Evolutionary conservation across 2,797 vertebrate species (phyloP).

Genomic region (Gallinago solitaria): DNA sequence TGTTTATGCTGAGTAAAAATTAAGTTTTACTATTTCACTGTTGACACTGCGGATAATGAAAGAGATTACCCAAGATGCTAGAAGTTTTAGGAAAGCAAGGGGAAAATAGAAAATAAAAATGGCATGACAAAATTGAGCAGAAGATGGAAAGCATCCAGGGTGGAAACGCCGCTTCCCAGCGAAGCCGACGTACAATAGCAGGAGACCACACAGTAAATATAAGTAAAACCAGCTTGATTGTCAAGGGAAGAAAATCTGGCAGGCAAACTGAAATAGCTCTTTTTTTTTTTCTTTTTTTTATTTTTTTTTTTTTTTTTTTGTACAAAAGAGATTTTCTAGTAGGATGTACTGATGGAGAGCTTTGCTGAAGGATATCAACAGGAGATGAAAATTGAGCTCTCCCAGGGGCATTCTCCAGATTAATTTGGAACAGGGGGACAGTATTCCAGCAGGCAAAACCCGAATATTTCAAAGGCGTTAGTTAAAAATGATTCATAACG

Average conservation of each 20-base stretch:
- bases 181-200: conserved; percentile 48
- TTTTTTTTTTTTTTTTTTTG: not conserved
- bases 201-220: conserved; percentile 66
- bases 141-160: conserved; percentile 63
- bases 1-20: conserved; percentile 15
- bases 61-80: conserved; percentile 16
- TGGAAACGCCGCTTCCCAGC: conserved; percentile 65
- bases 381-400: not conserved
- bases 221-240: conserved; percentile 71
- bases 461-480: not conserved
- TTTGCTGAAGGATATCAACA: not conserved
- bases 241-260: conserved; percentile 11
- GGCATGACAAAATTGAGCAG: conserved; percentile 59
- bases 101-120: not conserved
- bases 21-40: not conserved
- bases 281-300: not conserved
- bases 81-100: conserved; percentile 26
- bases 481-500: not conserved
- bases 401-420: not conserved
- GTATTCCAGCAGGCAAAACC: not conserved
- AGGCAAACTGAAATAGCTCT: conserved; percentile 28
- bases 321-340: conserved; percentile 41
- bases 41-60: conserved; percentile 11
- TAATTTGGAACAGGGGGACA: not conserved
- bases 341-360: conserved; percentile 5